Base-by-base conservation (phyloP, 2,113 vertebrate species). In the Rhynchomys soricoides region DNA sequence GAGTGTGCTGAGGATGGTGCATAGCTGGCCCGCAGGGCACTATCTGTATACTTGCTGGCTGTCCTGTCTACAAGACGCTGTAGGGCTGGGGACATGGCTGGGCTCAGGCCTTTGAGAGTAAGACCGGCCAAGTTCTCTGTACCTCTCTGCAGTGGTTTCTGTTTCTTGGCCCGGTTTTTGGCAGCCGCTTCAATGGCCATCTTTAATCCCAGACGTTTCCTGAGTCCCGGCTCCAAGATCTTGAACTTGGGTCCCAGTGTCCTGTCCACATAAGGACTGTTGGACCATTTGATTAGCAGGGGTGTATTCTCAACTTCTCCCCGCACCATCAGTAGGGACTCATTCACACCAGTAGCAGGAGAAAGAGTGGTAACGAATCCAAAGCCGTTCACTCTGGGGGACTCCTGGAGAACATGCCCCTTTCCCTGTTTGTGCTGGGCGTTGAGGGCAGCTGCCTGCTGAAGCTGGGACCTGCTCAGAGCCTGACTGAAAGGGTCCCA, bases 361-460 rank as follows among this genome's bases (percentile, higher is more conserved):
- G 99, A 99, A 0, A 99, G 99, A 0, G 99, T 99, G 62, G 98
- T 98, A 89, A 99, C 99, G 92, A 98, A 99, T 93, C 99, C 99
- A 93, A 99, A 99, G 15, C 99, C 99, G 0, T 99, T 99, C 50
- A 99, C 99, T 96, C 99, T 99, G 11, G 99, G 99, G 71, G 99
- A 99, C 26, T 99, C 99, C 59, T 99, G 99, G 16, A 99, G 99
- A n/a, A n/a, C n/a, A n/a, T n/a, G n/a, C n/a, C n/a, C 99, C 98
- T 99, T 99, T 78, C 99, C 99, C 96, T 99, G 99, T 98, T 99
- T 99, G 97, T 99, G 99, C 99, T 99, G 89, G 93, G 99, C 99
- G 66, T 99, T 99, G 94, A 99, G 99, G 34, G 99, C 99, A 0
- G 99, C 99, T 2, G 99, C 99, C 93, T 99, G 99, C 45, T 99